Evolutionary conservation across 2,888 invertebrate genomes (phyloP).

Genomic region (Drosophila parthenogenetica): DNA sequence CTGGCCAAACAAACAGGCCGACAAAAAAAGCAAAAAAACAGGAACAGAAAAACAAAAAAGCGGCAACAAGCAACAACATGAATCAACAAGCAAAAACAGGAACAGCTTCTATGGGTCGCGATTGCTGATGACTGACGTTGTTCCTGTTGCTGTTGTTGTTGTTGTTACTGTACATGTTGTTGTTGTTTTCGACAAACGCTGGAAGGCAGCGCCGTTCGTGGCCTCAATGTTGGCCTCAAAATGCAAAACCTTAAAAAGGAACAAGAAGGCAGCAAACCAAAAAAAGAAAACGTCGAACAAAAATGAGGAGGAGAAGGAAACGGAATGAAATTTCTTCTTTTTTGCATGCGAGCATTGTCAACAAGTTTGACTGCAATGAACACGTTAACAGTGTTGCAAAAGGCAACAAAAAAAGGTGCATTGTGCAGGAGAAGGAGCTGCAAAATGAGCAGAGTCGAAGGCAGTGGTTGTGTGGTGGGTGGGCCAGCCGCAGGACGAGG

Average conservation of each 20-base stretch:
- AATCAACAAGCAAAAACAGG: slow-evolving; percentile 46
- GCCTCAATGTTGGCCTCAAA: slow-evolving; percentile 83
- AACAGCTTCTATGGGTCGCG: slow-evolving; percentile 48
- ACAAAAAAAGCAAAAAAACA: slow-evolving; percentile 42
- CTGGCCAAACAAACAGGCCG: slow-evolving; percentile 62
- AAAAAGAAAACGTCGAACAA: neutral
- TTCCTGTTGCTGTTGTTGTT: slow-evolving; percentile 18
- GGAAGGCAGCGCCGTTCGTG: slow-evolving; percentile 68
- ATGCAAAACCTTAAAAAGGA: slow-evolving; percentile 81
- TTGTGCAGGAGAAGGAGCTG: neutral
- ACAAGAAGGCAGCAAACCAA: slow-evolving; percentile 56
- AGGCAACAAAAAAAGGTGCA: slow-evolving; percentile 23
- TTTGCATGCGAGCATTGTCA: slow-evolving; percentile 72
- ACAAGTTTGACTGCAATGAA: slow-evolving; percentile 79
- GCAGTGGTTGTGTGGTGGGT: neutral
- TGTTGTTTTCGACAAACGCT: slow-evolving; percentile 41
- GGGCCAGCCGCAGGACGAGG: neutral
- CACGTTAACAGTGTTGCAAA: slow-evolving; percentile 53
- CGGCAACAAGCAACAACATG: slow-evolving; percentile 20
- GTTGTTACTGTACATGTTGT: slow-evolving; percentile 21
- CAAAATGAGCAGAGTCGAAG: neutral
- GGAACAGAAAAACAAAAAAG: slow-evolving; percentile 2
- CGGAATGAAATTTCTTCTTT: neutral
- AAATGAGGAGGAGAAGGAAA: slow-evolving; percentile 1
- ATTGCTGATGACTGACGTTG: slow-evolving; percentile 36